Percentiles rank a stretch among this genome's conserved stretches.
These are phyloP conservation scores for Haliaeetus leucogaster DNA, from an alignment of 2,113 vertebrate genomes.

Conservation along the genomic window DNA sequence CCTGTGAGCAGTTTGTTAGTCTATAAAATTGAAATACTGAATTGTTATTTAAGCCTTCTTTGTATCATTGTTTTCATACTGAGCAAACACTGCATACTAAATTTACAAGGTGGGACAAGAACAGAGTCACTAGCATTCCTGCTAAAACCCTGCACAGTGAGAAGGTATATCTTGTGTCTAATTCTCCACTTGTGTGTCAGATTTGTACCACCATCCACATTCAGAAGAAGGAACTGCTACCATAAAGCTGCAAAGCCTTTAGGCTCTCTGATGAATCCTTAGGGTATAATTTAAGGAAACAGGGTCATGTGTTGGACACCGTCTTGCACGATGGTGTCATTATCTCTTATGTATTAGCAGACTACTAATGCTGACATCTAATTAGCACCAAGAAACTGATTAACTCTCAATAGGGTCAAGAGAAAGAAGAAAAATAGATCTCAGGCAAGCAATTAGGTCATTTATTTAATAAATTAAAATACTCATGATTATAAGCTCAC, in stretches of 20 bases:
- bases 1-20: slow-evolving; percentile 48
- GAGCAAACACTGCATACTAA: not conserved
- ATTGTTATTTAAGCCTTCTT: slow-evolving; percentile 42
- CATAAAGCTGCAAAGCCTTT: not conserved
- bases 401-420: slow-evolving; percentile 67
- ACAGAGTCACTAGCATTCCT: not conserved
- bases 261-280: not conserved
- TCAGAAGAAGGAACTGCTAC: not conserved
- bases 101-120: not conserved
- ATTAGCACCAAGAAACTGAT: slow-evolving; percentile 69
- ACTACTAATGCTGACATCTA: slow-evolving; percentile 63
- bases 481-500: slow-evolving; percentile 46
- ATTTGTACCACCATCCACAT: not conserved
- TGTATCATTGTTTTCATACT: not conserved
- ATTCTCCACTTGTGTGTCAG: not conserved
- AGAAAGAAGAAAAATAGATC: slow-evolving; percentile 60
- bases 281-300: slow-evolving; percentile 55
- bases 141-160: not conserved
- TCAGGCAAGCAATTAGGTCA: slow-evolving; percentile 65
- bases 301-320: slow-evolving; percentile 18
- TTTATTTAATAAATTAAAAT: slow-evolving; percentile 72
- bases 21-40: slow-evolving; percentile 16
- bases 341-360: slow-evolving; percentile 51
- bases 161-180: not conserved
- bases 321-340: slow-evolving; percentile 38